Percentiles rank a stretch among this genome's conserved stretches.
Conservation (phyloP, 37 sponge, comb jelly and placozoan genomes). For the Oopsacas minuta region DNA sequence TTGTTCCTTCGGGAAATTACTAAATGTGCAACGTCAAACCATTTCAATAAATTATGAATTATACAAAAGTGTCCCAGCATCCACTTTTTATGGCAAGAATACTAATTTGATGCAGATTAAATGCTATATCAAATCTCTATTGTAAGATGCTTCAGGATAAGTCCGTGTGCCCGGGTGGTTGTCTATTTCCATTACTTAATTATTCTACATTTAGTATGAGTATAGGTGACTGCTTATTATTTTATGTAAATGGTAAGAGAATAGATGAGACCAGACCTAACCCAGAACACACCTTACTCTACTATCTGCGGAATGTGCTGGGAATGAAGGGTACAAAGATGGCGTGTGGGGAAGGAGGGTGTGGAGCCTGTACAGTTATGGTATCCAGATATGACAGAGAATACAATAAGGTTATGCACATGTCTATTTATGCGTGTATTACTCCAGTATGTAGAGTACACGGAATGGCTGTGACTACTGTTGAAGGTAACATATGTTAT, state of each 20-base stretch:
- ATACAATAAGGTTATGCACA: slow-evolving; percentile 28
- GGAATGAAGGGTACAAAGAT: slow-evolving; percentile 65
- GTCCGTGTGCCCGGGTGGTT: too few species aligned
- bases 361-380: slow-evolving; percentile 91
- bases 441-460: slow-evolving; percentile 62
- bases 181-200: too few species aligned
- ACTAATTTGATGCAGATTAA: too few species aligned
- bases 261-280: slow-evolving; percentile 32
- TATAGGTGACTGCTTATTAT: neutral
- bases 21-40: too few species aligned
- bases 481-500: slow-evolving; percentile 38
- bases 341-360: slow-evolving; percentile 82
- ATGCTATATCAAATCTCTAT: too few species aligned
- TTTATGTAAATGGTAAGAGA: slow-evolving; percentile 50
- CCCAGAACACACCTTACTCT: slow-evolving; percentile 69
- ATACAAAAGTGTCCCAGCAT: too few species aligned
- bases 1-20: too few species aligned
- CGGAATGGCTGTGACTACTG: slow-evolving; percentile 68
- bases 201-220: too few species aligned
- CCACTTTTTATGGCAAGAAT: too few species aligned
- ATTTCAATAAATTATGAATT: too few species aligned
- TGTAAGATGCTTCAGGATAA: too few species aligned
- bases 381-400: slow-evolving; percentile 37
- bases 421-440: slow-evolving; percentile 63
- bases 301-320: slow-evolving; percentile 46